Conservation (phyloP, 2,888 invertebrate genomes). For the Nomada ruficornis region DNA sequence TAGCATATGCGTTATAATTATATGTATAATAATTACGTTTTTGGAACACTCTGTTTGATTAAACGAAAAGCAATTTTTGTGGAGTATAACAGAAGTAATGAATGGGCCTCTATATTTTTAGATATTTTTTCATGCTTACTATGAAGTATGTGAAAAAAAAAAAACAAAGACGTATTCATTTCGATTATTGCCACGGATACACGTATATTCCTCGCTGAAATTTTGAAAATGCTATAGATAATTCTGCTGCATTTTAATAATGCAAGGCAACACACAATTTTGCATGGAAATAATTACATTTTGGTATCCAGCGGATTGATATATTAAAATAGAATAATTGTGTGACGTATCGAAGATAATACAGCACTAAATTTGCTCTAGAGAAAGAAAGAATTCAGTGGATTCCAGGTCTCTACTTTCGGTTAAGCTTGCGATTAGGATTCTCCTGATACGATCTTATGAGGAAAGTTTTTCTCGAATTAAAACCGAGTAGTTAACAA, state of each 20-base stretch:
- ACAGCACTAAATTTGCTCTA: not conserved
- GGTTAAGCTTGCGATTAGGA: constrained; percentile 27
- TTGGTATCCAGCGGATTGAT: not conserved
- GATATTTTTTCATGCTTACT: not conserved
- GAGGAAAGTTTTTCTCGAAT: constrained; percentile 53
- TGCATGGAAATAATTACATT: not conserved
- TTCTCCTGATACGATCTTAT: constrained; percentile 46
- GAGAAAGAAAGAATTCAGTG: constrained; percentile 1
- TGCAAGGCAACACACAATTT: not conserved
- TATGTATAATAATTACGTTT: not conserved
- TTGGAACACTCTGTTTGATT: not conserved
- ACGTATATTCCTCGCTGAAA: not conserved
- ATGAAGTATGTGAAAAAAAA: not conserved
- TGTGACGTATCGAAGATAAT: too few species aligned
- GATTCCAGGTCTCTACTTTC: constrained; percentile 19
- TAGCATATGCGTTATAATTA: not conserved
- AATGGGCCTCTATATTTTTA: not conserved
- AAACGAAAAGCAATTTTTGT: not conserved
- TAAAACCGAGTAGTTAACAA: constrained; percentile 41
- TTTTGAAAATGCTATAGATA: not conserved
- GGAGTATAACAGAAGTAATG: not conserved
- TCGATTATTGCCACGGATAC: not conserved
- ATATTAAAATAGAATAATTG: not conserved
- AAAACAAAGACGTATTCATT: constrained; percentile 16
- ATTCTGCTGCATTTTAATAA: not conserved